Evolutionary conservation across 2,797 vertebrate species (phyloP).

Genomic region (Lutjanus argentimaculatus): DNA sequence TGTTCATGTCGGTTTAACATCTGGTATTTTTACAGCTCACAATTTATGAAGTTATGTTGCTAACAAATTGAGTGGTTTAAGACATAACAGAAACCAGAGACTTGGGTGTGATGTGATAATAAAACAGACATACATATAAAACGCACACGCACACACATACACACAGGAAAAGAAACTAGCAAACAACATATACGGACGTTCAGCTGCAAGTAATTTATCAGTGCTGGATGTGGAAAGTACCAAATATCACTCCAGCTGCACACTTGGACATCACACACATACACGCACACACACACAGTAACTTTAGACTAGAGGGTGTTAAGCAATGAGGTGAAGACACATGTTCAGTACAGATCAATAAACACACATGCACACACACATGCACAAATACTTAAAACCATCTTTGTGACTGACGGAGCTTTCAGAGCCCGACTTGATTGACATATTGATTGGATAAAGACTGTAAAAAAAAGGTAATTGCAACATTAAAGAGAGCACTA

Average conservation of each 20-base stretch:
- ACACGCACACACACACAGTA: conserved; percentile 7
- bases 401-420: conserved; percentile 45
- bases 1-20: conserved; percentile 58
- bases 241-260: conserved; percentile 79
- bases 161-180: conserved; percentile 37
- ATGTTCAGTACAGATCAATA: conserved; percentile 45
- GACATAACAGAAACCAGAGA: conserved; percentile 73
- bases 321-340: conserved; percentile 35
- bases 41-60: conserved; percentile 71
- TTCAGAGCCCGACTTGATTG: conserved; percentile 65
- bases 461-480: conserved; percentile 57
- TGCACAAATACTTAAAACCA: conserved; percentile 8
- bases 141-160: conserved; percentile 23
- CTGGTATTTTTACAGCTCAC: conserved; percentile 64
- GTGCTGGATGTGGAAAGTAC: conserved; percentile 77
- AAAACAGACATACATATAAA: conserved; percentile 62
- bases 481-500: conserved; percentile 63
- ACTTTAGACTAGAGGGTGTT: conserved; percentile 15
- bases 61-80: conserved; percentile 74
- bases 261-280: conserved; percentile 47
- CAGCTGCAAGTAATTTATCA: conserved; percentile 81
- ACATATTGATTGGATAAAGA: conserved; percentile 69
- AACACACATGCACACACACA: conserved; percentile 11
- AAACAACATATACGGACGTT: conserved; percentile 55
- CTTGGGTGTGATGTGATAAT: conserved; percentile 73